Base-by-base conservation (phyloP, 2,797 vertebrate species). In the Orestias chungarensis region DNA sequence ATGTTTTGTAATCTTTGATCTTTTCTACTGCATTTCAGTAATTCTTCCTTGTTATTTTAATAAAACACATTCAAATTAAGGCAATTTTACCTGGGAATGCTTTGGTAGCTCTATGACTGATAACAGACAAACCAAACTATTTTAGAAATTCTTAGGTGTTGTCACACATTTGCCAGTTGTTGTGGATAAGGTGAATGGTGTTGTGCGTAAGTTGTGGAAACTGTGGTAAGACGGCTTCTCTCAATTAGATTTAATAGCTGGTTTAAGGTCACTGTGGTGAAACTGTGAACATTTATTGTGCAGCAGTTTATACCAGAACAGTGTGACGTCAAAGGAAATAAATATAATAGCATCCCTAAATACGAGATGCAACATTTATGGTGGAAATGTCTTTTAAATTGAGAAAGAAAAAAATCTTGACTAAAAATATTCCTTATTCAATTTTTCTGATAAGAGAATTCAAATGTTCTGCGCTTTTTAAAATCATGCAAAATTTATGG, bases 111-210 rank as follows among this genome's bases (percentile, higher is more conserved):
- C 3, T 33, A 38, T 23, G 66, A 84, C 50, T 71, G 79, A 66
- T 83, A 76, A 78, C 42, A 68, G 46, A 66, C 47, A 75, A 90
- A 88, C 86, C 88, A 79, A 84, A 87, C 35, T 71, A 44, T 64
- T 76, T 55, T 55, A 80, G 50, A 70, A 43, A 46, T 1, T 46
- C 10, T 1, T 68, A 80, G 55, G 84, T 83, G 83, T 86, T 81
- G 78, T 89, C 78, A 87, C 87, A 86, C 82, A 15, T 84, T 23
- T 64, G 68, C 47, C 82, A 88, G 79, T 77, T 86, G 80, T 75
- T 86, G 66, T 79, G 59, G 29, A 86, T 23, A 85, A 82, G 59
- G 84, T 85, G 78, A 71, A 43, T 73, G n/a, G 25, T 71, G 43
- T 68, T 73, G 68, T 65, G 69, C 70, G 78, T 59, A 15, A 66